Base-by-base conservation (phyloP, 2,888 invertebrate genomes). In the Eupithecia insigniata region DNA sequence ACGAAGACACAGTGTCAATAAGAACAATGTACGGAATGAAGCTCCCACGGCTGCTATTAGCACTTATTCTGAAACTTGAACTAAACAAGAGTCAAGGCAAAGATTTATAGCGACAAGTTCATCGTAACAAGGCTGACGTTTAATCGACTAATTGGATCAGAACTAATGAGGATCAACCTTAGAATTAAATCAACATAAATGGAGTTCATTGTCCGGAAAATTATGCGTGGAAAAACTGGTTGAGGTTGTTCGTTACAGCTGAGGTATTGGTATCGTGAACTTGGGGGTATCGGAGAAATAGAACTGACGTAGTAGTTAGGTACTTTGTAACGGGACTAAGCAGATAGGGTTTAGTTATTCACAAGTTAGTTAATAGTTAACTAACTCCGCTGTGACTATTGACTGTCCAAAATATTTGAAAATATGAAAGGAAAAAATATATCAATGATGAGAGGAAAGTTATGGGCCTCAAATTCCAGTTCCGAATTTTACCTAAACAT, bases 81-180 rank as follows among this genome's bases (percentile, higher is more conserved):
- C 71, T 75, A 84, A 85, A 86, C 89, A 62, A 62, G n/a, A 62
- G 87, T 90, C 89, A 90, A 87, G 87, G 85, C 79, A 73, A 73
- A 74, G 75, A 73, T 75, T 71, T 66, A 64, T 71, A 71, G 61
- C 16, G 73, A 73, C 72, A 75, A 76, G 73, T 74, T 78, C 75
- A 79, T 74, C 67, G 71, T 74, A 67, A 66, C 67, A 64, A 73
- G 67, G 70, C 60, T 70, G 68, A 26, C n/a, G 67, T 66, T 61
- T 69, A 62, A 68, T 73, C 66, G 66, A 67, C 65, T 71, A 67
- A 67, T 71, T 72, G 60, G 69, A 61, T 70, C 34, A 65, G 55
- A 70, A 70, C 51, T 36, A 70, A 70, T 70, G 70, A 60, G 70
- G 64, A 68, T 70, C 36, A 67, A 70, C 65, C 18, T 70, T 60